Evolutionary conservation across 2,113 vertebrate species (phyloP), one percentile per base, ranked within the genome.

Genomic region (Aldabrachelys gigantea): DNA sequence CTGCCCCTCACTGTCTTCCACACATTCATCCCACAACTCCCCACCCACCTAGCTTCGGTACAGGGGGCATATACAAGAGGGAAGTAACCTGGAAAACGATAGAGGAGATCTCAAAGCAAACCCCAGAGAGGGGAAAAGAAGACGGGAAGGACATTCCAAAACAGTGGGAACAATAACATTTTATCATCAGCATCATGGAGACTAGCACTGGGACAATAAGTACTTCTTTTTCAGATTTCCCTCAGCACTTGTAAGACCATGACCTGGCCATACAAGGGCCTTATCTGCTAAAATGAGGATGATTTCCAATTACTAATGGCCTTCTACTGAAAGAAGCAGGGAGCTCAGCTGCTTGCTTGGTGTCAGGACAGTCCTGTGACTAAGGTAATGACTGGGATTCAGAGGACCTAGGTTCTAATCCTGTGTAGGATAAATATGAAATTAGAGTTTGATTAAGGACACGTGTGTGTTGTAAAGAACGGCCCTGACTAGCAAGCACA

Each of bases 91-190:
- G 54, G 50, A 81, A 84, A 95, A 54, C 1, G 57, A 59, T 27
- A 5, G 57, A 59, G 25, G 56, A 59, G 11, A 79, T 4, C 57
- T 57, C 10, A 21, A 89, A 87, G 41, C 4, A 29, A 76, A 87
- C 31, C 0, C 0, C 54, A 47, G 27, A 27, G 49, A 5, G 16
- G 16, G 14, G 8, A 85, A 82, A 19, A 79, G 21, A 22, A 9
- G 41, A 47, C 5, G 16, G 11, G 12, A 80, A 49, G 17, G 17
- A n/a, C 16, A n/a, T 56, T 86, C 72, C 38, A 52, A 44, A 25
- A 53, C 2, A 25, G n/a, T 65, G 78, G 50, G 41, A 87, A 82
- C 84, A 87, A 2, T n/a, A 69, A 69, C 19, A n/a, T 69, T 69
- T 69, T 69, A n/a, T 69, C 65, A 21, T 3, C 35, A 21, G 16